Percentiles rank a stretch among this genome's conserved stretches.
These are phyloP conservation scores for Phaonia tiefii DNA, from an alignment of 2,888 invertebrate species.

Conservation along the genomic window DNA sequence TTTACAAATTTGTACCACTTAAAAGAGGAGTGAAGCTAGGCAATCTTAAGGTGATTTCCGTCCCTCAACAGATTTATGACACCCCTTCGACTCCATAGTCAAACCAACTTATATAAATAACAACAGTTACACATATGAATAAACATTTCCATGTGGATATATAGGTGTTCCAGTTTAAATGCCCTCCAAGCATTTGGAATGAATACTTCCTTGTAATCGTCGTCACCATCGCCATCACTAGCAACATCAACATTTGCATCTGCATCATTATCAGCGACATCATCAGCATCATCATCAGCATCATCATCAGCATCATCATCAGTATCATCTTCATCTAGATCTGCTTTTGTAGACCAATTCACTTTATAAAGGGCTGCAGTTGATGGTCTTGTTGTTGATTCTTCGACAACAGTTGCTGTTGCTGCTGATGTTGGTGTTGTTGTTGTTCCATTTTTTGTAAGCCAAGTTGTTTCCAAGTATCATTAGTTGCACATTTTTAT, in stretches of 20 bases:
- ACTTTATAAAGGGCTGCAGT: slow-evolving; percentile 17
- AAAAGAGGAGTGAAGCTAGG: too few species aligned
- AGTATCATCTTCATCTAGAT: neutral
- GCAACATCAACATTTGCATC: too few species aligned
- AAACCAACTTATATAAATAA: too few species aligned
- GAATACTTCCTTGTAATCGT: slow-evolving; percentile 24
- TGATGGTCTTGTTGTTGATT: neutral
- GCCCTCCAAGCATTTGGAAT: slow-evolving; percentile 5
- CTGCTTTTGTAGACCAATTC: slow-evolving; percentile 17
- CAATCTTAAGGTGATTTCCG: too few species aligned
- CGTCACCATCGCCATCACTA: slow-evolving; percentile 11
- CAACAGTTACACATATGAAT: neutral
- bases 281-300: too few species aligned
- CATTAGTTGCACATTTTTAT: slow-evolving; percentile 55
- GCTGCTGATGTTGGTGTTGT: neutral
- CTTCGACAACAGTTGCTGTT: neutral
- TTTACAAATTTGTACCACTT: too few species aligned
- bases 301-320: neutral
- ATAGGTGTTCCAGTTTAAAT: slow-evolving; percentile 12
- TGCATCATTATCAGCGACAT: too few species aligned
- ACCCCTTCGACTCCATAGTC: too few species aligned
- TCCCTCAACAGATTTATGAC: too few species aligned
- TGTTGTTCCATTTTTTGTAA: slow-evolving; percentile 15
- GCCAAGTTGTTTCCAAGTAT: slow-evolving; percentile 34
- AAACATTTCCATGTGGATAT: neutral